Percentiles rank a stretch among this genome's conserved stretches.
Conservation (phyloP, 2,113 vertebrate genomes). For the Desmodus rotundus region DNA sequence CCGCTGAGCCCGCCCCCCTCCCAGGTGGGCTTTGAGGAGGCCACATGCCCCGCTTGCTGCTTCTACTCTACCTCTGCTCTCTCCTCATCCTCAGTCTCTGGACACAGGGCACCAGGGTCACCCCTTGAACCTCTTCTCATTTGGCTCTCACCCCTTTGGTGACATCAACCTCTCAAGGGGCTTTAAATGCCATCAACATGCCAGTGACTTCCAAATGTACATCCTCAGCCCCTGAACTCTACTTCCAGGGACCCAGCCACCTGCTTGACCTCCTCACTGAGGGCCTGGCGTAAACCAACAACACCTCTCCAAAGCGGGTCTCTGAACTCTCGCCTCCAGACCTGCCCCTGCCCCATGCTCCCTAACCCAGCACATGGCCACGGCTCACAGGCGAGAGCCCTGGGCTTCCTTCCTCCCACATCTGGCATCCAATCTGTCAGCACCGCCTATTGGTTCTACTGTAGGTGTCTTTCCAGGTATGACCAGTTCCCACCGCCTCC, state of each 20-base stretch:
- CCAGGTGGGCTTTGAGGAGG: background rate
- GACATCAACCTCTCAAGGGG: background rate
- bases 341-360: too few species aligned
- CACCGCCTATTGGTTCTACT: background rate
- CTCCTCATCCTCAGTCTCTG: background rate
- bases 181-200: background rate
- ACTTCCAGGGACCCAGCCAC: background rate
- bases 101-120: background rate
- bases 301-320: background rate
- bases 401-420: background rate
- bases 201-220: too few species aligned
- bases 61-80: background rate
- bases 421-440: background rate
- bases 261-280: background rate
- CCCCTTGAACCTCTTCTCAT: background rate
- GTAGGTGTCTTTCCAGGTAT: background rate
- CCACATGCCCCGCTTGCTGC: rapidly evolving
- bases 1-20: background rate
- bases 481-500: rapidly evolving
- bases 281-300: background rate
- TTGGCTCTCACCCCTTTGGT: background rate
- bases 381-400: background rate
- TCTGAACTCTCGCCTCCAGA: background rate
- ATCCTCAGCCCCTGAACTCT: background rate
- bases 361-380: background rate